Base-by-base conservation (phyloP, 2,113 vertebrate genomes). In the Ondatra zibethicus region DNA sequence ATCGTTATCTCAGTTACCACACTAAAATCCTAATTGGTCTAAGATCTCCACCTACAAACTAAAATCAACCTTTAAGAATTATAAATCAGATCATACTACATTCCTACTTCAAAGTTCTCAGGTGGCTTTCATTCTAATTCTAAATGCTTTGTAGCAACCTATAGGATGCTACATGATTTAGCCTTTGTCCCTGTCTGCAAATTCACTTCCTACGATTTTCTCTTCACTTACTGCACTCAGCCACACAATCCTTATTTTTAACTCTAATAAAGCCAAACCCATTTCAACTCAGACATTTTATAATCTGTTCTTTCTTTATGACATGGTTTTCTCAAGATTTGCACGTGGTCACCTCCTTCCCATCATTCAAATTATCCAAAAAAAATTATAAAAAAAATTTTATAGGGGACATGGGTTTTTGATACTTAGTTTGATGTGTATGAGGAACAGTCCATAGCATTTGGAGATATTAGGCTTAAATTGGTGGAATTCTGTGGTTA, bases 31-130 rank as follows among this genome's bases (percentile, higher is more conserved):
- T 11, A 96, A 93, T 5, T 92, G 73, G 58, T 88, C 63, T 85
- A 75, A 10, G 73, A 94, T 88, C 65, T 85, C 45, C 21, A 80
- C 65, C 55, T 72, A 68, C 55, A 88, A 95, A 72, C 27, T 66
- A 88, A 95, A 89, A 66, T 50, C 66, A 84, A 77, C 45, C 36
- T 94, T 91, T 91, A 33, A 91, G 88, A 86, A 88, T 84, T 92
- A 84, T 82, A 97, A 73, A 87, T 82, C 31, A 65, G 45, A 81
- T 45, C 36, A 63, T 70, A 33, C 81, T 55, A 85, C 42, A 80
- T 82, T 88, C 81, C 39, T 78, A 50, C 12, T 91, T 88, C 66
- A 91, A 72, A 65, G 55, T 91, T 75, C 81, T 85, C 55, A 52
- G 77, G 78, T 80, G 47, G 84, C 25, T 58, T 95, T 94, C 47